Base-by-base conservation (phyloP, 2,113 vertebrate genomes). In the Martes martes region DNA sequence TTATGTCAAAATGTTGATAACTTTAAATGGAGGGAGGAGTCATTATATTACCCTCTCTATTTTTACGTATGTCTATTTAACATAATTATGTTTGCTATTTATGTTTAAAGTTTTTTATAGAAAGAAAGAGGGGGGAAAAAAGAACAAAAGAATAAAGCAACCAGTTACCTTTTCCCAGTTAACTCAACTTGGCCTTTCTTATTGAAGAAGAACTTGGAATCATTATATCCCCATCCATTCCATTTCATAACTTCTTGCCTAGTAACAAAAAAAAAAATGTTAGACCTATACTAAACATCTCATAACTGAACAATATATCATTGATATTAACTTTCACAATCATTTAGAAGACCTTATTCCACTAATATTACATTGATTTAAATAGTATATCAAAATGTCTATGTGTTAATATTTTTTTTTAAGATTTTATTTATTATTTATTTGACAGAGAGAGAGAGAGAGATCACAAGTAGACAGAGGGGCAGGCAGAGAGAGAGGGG, bases 161-260 rank as follows among this genome's bases (percentile, higher is more conserved):
- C 4, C 15, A 91, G 71, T 98, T 99, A 99, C 99, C 99, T 99
- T 99, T 99, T 99, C 71, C 99, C 99, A 74, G 99, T 99, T 97
- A 99, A 99, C 98, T 99, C 99, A 97, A 99, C 98, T 98, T 99
- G 99, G 57, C 99, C 99, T 96, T 99, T 99, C 98, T 99, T 99
- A 98, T 99, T 99, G 97, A 99, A 99, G 91, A 99, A 95, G 93
- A 99, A 99, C 98, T 98, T 99, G 84, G 99, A 99, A 95, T 99
- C 99, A 96, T 99, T 99, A 98, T 99, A 99, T 91, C 99, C 99
- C 99, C 99, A 99, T 95, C 99, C 99, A 94, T 99, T 99, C 99
- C 99, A 99, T 96, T 99, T 99, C 99, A 99, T 99, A 96, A 99
- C 96, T 98, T 99, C 99, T 98, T 99, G 99, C 98, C 99, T 99